Conservation (phyloP, 2,888 invertebrate species). For the Meganola albula region DNA sequence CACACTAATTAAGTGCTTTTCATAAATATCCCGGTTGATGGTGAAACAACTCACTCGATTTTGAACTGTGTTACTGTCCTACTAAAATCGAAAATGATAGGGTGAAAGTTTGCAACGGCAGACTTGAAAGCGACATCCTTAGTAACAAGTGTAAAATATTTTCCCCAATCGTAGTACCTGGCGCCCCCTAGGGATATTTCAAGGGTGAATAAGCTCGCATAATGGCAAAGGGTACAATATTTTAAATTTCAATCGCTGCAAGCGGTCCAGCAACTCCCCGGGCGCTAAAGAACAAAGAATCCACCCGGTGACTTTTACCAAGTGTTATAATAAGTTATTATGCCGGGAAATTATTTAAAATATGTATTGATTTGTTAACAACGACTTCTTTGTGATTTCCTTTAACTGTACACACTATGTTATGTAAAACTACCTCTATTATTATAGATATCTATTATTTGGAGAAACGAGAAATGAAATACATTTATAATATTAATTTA, state of each 20-base stretch:
- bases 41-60: constrained; percentile 21
- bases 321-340: constrained; percentile 66
- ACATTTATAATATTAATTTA: too few species aligned
- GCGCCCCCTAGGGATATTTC: constrained; percentile 77
- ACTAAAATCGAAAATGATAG: constrained; percentile 36
- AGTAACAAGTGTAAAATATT: constrained; percentile 78
- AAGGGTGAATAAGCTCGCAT: constrained; percentile 78
- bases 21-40: constrained; percentile 60
- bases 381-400: too few species aligned
- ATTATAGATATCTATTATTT: too few species aligned
- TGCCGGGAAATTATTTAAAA: constrained; percentile 42
- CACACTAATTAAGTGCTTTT: constrained; percentile 76
- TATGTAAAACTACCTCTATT: too few species aligned
- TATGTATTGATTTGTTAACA: too few species aligned
- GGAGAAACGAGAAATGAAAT: too few species aligned
- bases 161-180: constrained; percentile 77
- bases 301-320: constrained; percentile 65
- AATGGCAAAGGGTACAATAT: constrained; percentile 79
- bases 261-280: constrained; percentile 64
- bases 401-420: too few species aligned
- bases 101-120: constrained; percentile 42
- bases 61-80: constrained; percentile 34
- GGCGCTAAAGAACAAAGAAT: constrained; percentile 70
- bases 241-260: constrained; percentile 78
- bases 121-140: constrained; percentile 71